Evolutionary conservation across 1,140 invertebrate genomes (phyloP).

Genomic region (Teleopsis dalmanni): DNA sequence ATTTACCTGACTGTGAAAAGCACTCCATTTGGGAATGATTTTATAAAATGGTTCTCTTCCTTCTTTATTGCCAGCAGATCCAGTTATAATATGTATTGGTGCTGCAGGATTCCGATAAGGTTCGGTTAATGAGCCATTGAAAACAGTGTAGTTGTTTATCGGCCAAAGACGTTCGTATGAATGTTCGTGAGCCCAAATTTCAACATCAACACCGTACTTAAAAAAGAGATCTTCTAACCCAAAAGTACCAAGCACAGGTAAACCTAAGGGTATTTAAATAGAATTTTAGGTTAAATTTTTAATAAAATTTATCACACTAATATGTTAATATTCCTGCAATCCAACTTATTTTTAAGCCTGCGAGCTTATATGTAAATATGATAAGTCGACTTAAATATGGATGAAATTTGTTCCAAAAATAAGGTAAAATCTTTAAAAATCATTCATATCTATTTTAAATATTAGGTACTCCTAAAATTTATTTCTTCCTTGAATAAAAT

Average conservation of each 20-base stretch:
- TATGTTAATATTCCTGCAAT: no score
- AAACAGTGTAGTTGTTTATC: conserved; percentile 77
- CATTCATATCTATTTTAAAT: no score
- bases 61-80: conserved; percentile 79
- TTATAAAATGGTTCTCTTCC: conserved; percentile 47
- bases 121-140: conserved; percentile 67
- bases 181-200: conserved; percentile 95
- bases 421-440: no score
- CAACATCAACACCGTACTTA: conserved; percentile 83
- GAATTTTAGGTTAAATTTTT: no score
- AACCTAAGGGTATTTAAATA: no score
- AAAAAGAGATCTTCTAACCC: conserved; percentile 80
- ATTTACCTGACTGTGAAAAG: conserved; percentile 30
- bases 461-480: no score
- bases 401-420: no score
- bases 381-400: no score
- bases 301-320: no score
- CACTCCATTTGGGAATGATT: conserved; percentile 33
- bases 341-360: no score
- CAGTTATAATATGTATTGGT: conserved; percentile 87
- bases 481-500: no score
- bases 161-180: conserved; percentile 92
- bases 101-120: conserved; percentile 83
- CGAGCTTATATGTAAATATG: no score
- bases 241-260: conserved; percentile 59